Evolutionary conservation across 2,797 vertebrate genomes (phyloP), one percentile per base, ranked within the genome.

Genomic region (Echiichthys vipera): DNA sequence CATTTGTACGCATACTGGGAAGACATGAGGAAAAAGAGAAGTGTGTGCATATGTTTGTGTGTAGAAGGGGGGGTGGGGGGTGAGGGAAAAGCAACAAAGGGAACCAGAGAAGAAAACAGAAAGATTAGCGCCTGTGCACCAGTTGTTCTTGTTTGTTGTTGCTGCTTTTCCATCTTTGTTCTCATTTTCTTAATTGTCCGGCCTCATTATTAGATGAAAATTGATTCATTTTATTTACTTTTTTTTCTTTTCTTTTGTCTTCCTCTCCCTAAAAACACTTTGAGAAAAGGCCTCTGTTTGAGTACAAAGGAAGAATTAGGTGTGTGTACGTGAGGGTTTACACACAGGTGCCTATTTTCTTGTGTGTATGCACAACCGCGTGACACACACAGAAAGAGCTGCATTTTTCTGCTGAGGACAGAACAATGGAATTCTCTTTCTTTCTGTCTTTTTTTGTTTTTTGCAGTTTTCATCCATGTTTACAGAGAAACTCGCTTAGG

Each of bases 401-500:
- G 17, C 56, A 34, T 72, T 73, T 81, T 69, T 72, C 49, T 70
- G 64, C 74, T 24, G 63, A 65, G 32, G 59, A 69, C 69, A 66
- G 57, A 87, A 85, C 85, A 88, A 87, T 83, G 58, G 79, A 67
- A 65, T 80, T 76, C 55, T 51, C 66, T 73, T 78, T 84, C 50
- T 62, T 53, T 58, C 47, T 37, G 10, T 42, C 7, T 47, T n/a
- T 27, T 40, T 40, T 59, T 36, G 8, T 45, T 51, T 54, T 63
- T 24, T 63, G 34, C 18, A 77, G 58, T 80, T 87, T 78, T 70
- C 42, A 25, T 75, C 70, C 32, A 58, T 81, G 80, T 90, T 90
- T 89, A 86, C 78, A 91, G 84, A 87, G 70, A 86, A 87, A 88
- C 82, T 89, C 90, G 84, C 86, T 89, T 84, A 87, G 82, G 65